These are phyloP conservation scores for Drosophila meridiana DNA, from an alignment of 2,888 invertebrate species.

Conservation along the genomic window DNA sequence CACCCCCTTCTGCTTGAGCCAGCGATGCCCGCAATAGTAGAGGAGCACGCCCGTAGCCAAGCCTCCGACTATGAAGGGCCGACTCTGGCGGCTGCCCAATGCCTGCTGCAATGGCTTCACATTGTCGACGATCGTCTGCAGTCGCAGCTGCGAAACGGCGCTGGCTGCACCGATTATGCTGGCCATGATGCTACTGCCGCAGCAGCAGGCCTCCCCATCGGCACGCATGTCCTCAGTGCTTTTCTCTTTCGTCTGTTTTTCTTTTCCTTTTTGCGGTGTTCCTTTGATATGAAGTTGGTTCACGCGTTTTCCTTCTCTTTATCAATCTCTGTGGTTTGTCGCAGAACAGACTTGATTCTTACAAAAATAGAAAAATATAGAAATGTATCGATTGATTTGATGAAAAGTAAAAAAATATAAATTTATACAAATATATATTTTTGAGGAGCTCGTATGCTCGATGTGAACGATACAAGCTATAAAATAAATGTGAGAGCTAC, in stretches of 20 bases:
- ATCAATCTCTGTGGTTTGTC: rapidly evolving
- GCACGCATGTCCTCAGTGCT: neutral
- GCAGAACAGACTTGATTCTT: neutral
- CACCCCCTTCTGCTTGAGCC: constrained; percentile 12
- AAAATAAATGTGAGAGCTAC: constrained; percentile 85
- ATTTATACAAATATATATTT: constrained; percentile 1
- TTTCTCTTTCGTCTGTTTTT: neutral
- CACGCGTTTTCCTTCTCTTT: too few relatives aligned
- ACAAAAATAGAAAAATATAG: neutral
- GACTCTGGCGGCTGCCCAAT: constrained; percentile 16
- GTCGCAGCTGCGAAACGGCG: constrained; percentile 12
- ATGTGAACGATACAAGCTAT: constrained; percentile 83
- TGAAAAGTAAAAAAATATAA: constrained; percentile 18
- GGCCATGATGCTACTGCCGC: neutral
- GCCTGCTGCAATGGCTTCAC: constrained; percentile 20
- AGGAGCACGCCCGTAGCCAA: constrained; percentile 32
- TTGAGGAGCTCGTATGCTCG: constrained; percentile 14
- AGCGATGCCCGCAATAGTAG: constrained; percentile 38
- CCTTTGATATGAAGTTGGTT: neutral
- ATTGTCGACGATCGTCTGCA: constrained; percentile 9
- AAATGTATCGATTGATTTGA: neutral
- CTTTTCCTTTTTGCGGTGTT: neutral
- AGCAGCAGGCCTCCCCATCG: neutral
- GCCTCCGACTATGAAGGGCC: constrained; percentile 25
- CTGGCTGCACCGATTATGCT: constrained; percentile 3